Base-by-base conservation (phyloP, 2,113 vertebrate species). In the Arenaria interpres region DNA sequence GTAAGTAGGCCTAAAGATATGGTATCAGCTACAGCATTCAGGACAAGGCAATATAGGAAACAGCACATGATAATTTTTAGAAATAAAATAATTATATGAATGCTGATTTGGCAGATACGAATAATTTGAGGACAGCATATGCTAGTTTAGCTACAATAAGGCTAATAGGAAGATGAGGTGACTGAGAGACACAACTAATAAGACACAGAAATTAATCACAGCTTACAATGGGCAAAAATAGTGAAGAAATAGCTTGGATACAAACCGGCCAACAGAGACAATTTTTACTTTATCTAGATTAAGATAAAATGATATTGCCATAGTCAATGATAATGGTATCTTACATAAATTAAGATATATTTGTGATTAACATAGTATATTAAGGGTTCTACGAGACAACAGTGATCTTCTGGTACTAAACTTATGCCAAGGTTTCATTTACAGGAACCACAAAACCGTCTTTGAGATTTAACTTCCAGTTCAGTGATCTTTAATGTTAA, bases 221-320 rank as follows among this genome's bases (percentile, higher is more conserved):
- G 12, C 5, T 87, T 78, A 78, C 37, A 89, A 63, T 23, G 32
- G 33, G 25, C 46, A 93, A 74, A 75, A 87, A 54, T 27, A 75
- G 9, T 23, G 20, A 19, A n/a, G 33, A 85, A 85, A 82, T 25
- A 88, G 23, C 17, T 84, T 87, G 23, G 33, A 32, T 71, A 63
- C 20, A 67, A 84, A 81, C 23, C 5, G 5, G 33, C 23, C 53
- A 68, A 64, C 14, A 90, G 25, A 85, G 17, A 51, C 10, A 71
- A 43, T 50, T 87, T 91, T 81, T 81, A 77, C n/a, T 60, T 87
- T 85, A 89, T 62, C 84, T 87, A 90, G 23, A 89, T 85, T 80
- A 94, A 69, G 54, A 91, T 37, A 54, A 89, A 93, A 78, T 74
- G 9, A 3, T 66, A 89, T 77, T 91, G 84, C 14, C 10, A 32